Conservation (phyloP, 2,113 vertebrate species). For the Tympanuchus pallidicinctus region DNA sequence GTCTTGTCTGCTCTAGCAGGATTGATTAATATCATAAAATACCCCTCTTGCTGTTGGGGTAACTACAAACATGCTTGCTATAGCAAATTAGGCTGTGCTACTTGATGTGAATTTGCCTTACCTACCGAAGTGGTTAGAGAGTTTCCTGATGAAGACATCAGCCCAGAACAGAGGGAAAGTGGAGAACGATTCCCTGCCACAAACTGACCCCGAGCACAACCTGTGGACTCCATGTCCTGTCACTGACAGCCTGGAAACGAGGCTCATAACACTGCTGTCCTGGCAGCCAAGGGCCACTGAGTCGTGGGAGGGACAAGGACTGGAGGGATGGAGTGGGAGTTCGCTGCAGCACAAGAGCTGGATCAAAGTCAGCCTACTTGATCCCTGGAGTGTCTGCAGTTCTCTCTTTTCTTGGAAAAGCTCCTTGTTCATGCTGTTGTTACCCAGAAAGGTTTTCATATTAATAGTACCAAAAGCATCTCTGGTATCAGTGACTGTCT, state of each 20-base stretch:
- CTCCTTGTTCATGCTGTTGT: background rate
- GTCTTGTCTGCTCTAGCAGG: background rate
- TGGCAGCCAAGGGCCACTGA: background rate
- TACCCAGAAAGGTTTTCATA: background rate
- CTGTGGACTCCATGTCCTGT: background rate
- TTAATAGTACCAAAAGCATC: background rate
- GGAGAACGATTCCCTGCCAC: background rate
- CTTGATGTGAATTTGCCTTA: background rate
- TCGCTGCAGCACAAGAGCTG: fast-evolving
- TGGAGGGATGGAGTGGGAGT: background rate
- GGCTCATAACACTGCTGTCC: background rate
- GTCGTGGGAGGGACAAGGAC: background rate
- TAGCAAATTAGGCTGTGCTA: background rate
- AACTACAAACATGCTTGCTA: background rate
- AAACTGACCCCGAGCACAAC: background rate
- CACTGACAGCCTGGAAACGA: background rate
- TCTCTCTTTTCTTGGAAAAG: constrained; percentile 24
- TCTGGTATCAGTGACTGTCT: background rate
- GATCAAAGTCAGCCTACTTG: background rate
- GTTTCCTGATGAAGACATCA: background rate
- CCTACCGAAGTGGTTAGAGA: background rate
- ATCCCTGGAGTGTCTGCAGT: background rate
- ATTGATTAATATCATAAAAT: background rate
- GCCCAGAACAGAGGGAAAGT: background rate
- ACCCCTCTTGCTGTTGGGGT: background rate